Conservation (phyloP, 2,113 vertebrate species). For the Lepidothrix coronata region DNA sequence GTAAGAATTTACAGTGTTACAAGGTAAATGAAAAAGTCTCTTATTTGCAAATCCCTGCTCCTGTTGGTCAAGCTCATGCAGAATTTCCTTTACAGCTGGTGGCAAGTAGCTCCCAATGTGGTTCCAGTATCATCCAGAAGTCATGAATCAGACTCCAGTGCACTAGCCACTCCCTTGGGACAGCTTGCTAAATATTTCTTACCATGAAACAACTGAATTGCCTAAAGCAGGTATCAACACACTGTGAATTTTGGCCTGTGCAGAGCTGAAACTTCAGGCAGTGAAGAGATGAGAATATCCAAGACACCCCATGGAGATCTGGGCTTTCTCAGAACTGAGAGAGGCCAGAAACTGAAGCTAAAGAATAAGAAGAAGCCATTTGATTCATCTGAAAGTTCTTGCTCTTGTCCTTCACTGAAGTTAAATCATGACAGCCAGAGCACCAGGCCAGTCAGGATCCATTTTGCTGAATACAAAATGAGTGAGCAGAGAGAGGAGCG, state of each 20-base stretch:
- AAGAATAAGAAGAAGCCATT: neutral
- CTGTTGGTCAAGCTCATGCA: neutral
- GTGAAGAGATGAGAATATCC: neutral
- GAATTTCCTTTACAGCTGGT: neutral
- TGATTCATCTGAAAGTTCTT: neutral
- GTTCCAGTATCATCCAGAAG: neutral
- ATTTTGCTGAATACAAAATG: neutral
- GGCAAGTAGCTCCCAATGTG: neutral
- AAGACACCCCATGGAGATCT: neutral
- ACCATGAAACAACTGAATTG: neutral
- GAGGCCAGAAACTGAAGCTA: neutral
- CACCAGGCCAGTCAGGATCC: neutral
- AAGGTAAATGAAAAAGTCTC: neutral
- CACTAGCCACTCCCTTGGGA: fast-evolving
- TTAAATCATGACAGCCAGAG: neutral
- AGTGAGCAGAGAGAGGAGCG: neutral
- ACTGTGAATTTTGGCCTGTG: neutral
- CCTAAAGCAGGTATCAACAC: neutral
- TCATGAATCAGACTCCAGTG: neutral
- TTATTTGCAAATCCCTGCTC: neutral
- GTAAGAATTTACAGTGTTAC: neutral
- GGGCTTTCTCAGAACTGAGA: neutral
- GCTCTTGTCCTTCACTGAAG: neutral
- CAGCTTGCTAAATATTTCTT: neutral
- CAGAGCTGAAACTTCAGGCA: neutral